Evolutionary conservation across 2,888 invertebrate species (phyloP).

Genomic region (Caenorhabditis angaria): DNA sequence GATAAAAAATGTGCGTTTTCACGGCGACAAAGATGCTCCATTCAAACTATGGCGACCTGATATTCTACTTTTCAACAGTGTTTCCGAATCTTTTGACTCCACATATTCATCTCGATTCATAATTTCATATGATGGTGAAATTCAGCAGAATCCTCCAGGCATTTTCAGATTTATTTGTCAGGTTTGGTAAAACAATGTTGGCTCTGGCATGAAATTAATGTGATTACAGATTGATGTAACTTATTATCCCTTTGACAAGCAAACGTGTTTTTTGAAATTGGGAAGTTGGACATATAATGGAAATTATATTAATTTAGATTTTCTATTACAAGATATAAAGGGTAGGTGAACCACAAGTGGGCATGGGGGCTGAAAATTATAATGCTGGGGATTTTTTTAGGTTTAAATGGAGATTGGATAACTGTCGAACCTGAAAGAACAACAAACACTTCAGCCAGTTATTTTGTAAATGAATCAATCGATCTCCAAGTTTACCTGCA

Average conservation of each 20-base stretch:
- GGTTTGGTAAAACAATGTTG: slow-evolving; percentile 3
- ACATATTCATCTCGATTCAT: slow-evolving; percentile 58
- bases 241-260: slow-evolving; percentile 58
- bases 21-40: slow-evolving; percentile 48
- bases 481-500: slow-evolving; percentile 57
- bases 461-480: slow-evolving; percentile 58
- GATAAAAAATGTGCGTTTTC: slow-evolving; percentile 48
- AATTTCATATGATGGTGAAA: slow-evolving; percentile 48
- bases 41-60: slow-evolving; percentile 59
- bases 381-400: slow-evolving; percentile 18
- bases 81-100: slow-evolving; percentile 57
- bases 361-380: too few relatives aligned
- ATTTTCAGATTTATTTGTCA: slow-evolving; percentile 57
- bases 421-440: slow-evolving; percentile 35
- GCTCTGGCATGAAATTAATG: background rate
- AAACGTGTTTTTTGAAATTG: slow-evolving; percentile 58
- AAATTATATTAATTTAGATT: slow-evolving; percentile 55
- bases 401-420: slow-evolving; percentile 38
- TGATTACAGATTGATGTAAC: slow-evolving; percentile 55
- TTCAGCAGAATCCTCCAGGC: slow-evolving; percentile 59
- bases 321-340: slow-evolving; percentile 45
- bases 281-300: slow-evolving; percentile 60
- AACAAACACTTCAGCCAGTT: slow-evolving; percentile 30
- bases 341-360: slow-evolving; percentile 33
- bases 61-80: slow-evolving; percentile 58